phyloP scores from a whole-genome alignment of 2,888 invertebrate species.

The Eutolmus rufibarbis region DNA sequence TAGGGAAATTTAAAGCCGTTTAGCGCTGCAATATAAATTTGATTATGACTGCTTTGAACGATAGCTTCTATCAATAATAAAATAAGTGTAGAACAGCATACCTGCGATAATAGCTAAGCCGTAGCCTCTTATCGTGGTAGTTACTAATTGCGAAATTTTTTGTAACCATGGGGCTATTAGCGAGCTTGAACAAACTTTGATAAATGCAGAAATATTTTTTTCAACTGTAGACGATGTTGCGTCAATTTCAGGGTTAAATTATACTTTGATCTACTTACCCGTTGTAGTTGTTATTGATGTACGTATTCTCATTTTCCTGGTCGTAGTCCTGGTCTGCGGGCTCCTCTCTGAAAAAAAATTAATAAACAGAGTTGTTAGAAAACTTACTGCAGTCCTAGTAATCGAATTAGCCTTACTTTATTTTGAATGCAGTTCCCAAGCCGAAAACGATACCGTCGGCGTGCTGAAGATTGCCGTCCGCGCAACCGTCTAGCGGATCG shows the following conservation, averaged over 20 bases:
- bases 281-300: slow-evolving; percentile 39
- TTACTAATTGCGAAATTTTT: not conserved
- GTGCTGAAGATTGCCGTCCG: slow-evolving; percentile 39
- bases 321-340: slow-evolving; percentile 39
- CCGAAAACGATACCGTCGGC: slow-evolving; percentile 45
- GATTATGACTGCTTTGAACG: not conserved
- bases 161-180: not conserved
- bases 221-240: not conserved
- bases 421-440: slow-evolving; percentile 19
- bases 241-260: not conserved
- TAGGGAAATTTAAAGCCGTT: not conserved
- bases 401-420: not conserved
- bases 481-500: slow-evolving; percentile 36
- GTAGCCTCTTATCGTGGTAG: not conserved
- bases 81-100: not conserved
- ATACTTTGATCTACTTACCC: slow-evolving; percentile 1
- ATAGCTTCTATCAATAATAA: slow-evolving; percentile 12
- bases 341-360: slow-evolving; percentile 37
- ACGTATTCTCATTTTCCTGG: slow-evolving; percentile 17
- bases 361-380: not conserved
- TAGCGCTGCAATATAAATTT: slow-evolving; percentile 28
- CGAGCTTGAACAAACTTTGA: slow-evolving; percentile 5
- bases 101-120: not conserved
- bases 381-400: not conserved
- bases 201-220: not conserved